These are phyloP conservation scores for Aphidius gifuensis DNA, from an alignment of 1,140 invertebrate species.

Conservation along the genomic window DNA sequence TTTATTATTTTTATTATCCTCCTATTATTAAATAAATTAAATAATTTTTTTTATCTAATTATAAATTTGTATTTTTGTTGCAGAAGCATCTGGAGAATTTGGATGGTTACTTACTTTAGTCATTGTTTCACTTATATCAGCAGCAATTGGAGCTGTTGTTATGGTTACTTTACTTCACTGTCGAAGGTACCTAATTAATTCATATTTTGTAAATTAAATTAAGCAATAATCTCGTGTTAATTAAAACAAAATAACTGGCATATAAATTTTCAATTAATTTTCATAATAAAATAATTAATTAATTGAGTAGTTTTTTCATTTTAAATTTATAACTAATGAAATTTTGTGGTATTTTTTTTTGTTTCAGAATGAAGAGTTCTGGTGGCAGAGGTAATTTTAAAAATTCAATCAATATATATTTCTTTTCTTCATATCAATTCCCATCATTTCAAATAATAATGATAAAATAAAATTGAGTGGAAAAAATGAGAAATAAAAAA, in stretches of 20 bases:
- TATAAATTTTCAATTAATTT: too few species aligned
- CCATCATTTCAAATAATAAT: too few species aligned
- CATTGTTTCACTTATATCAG: conserved; percentile 57
- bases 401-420: conserved; percentile 5
- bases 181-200: conserved; percentile 48
- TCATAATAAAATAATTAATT: conserved; percentile 3
- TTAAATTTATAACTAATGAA: conserved; percentile 1
- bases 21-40: too few species aligned
- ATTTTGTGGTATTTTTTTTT: conserved; percentile 29
- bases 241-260: too few species aligned
- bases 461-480: too few species aligned
- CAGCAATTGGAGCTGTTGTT: conserved; percentile 56
- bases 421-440: too few species aligned
- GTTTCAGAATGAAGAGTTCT: conserved; percentile 49
- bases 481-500: neutral
- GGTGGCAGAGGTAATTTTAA: conserved; percentile 47
- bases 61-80: conserved; percentile 31
- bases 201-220: neutral
- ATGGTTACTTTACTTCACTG: conserved; percentile 59
- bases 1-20: neutral
- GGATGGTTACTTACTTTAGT: conserved; percentile 58
- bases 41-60: neutral
- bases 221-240: neutral
- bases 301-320: neutral
- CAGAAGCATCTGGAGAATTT: conserved; percentile 54